These are phyloP conservation scores for Notolabrus celidotus DNA, from an alignment of 2,797 vertebrate species.

Conservation along the genomic window DNA sequence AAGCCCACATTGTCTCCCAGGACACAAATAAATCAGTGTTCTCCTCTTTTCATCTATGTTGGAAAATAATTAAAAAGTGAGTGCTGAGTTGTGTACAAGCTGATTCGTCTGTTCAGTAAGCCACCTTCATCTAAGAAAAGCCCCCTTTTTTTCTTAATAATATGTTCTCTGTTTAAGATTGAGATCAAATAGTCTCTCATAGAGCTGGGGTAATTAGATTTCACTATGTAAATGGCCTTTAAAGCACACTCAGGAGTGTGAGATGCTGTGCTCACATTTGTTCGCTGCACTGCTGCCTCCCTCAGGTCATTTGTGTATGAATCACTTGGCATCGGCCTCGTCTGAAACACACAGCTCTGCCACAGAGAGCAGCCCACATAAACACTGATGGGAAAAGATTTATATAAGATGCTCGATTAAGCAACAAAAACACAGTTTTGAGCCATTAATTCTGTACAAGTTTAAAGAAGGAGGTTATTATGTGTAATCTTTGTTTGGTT, in stretches of 20 bases:
- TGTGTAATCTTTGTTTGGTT: slow-evolving; percentile 37
- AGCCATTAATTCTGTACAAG: slow-evolving; percentile 28
- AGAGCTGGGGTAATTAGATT: slow-evolving; percentile 87
- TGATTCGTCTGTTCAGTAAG: slow-evolving; percentile 83
- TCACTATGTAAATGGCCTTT: slow-evolving; percentile 89
- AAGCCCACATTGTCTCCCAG: slow-evolving; percentile 69
- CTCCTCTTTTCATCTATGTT: slow-evolving; percentile 77
- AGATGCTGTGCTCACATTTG: slow-evolving; percentile 79
- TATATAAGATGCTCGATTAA: slow-evolving; percentile 41
- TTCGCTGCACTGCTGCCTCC: slow-evolving; percentile 89
- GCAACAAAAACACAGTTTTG: slow-evolving; percentile 29
- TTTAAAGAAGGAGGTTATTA: slow-evolving; percentile 22
- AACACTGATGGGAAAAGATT: slow-evolving; percentile 40
- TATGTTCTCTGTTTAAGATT: slow-evolving; percentile 87
- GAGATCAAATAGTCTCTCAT: slow-evolving; percentile 88
- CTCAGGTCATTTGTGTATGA: slow-evolving; percentile 85
- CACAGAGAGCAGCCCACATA: slow-evolving; percentile 49
- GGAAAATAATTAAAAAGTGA: slow-evolving; percentile 84
- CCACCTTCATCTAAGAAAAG: slow-evolving; percentile 83
- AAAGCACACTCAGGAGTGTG: slow-evolving; percentile 74
- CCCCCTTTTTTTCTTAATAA: slow-evolving; percentile 79
- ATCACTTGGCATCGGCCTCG: slow-evolving; percentile 73
- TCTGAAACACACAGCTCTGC: slow-evolving; percentile 59
- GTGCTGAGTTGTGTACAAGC: slow-evolving; percentile 85
- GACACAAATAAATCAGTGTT: slow-evolving; percentile 83